These are phyloP conservation scores for Anniella stebbinsi DNA, from an alignment of 2,797 vertebrate species.

Conservation along the genomic window DNA sequence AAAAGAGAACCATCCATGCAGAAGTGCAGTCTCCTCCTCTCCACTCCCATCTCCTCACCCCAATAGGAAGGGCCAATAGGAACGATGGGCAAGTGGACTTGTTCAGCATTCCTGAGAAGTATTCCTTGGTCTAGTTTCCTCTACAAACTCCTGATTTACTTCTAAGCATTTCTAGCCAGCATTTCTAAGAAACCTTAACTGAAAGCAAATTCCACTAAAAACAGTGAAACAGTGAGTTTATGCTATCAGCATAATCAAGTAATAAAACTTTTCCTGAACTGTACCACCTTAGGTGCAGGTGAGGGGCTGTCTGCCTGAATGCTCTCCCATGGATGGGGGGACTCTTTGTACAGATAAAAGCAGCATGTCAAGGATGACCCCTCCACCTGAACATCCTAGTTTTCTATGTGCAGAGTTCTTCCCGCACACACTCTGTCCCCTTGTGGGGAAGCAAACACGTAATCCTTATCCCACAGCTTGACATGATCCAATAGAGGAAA, in stretches of 20 bases:
- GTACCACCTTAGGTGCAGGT: neutral
- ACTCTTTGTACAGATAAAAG: neutral
- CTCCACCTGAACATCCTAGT: neutral
- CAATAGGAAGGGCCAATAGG: neutral
- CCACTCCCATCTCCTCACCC: neutral
- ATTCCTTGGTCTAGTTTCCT: neutral
- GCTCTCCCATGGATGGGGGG: no score
- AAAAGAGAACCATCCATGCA: neutral
- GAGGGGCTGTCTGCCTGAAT: neutral
- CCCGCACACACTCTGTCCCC: no score
- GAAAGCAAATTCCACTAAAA: neutral
- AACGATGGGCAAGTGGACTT: neutral
- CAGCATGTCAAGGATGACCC: neutral
- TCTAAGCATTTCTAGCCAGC: neutral
- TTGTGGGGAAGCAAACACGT: neutral
- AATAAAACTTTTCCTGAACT: neutral
- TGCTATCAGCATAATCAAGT: neutral
- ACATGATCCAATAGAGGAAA: neutral
- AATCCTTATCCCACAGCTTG: neutral
- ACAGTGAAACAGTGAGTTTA: neutral
- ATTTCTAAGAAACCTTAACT: neutral
- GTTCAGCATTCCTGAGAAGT: neutral
- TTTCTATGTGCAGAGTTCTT: neutral
- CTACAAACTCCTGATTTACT: neutral
- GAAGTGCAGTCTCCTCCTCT: neutral